These are phyloP conservation scores for Malurus alboscapulatus DNA, from an alignment of 2,113 vertebrate species.

Conservation along the genomic window DNA sequence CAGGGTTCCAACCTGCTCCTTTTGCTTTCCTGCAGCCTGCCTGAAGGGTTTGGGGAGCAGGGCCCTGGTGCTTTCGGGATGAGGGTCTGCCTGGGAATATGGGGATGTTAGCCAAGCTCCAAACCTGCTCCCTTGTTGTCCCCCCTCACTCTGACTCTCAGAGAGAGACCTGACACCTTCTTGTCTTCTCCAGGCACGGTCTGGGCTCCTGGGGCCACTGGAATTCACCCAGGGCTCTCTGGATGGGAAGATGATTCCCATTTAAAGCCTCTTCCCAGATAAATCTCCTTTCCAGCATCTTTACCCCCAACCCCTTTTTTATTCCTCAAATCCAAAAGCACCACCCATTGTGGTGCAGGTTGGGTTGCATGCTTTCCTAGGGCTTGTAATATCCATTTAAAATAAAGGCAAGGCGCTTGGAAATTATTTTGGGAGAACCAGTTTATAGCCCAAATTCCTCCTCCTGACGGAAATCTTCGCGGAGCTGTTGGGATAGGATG, in stretches of 20 bases:
- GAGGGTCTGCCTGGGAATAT: neutral
- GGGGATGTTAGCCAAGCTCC: neutral
- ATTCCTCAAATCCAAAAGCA: neutral
- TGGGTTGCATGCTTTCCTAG: neutral
- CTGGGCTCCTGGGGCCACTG: neutral
- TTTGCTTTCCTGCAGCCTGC: neutral
- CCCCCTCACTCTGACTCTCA: neutral
- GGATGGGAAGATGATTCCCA: neutral
- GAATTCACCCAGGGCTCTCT: neutral
- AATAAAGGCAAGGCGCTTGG: neutral
- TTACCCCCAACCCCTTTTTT: no score
- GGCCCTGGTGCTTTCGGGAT: neutral
- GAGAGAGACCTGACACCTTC: neutral
- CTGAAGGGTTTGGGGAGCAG: neutral
- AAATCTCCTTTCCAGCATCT: neutral
- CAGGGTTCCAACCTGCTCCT: constrained; percentile 29
- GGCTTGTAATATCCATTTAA: neutral
- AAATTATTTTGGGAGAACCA: neutral
- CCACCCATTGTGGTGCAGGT: no score
- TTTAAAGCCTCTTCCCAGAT: neutral
- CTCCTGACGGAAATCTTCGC: neutral
- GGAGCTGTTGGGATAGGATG: neutral
- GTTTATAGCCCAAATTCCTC: neutral
- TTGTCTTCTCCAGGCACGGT: neutral
- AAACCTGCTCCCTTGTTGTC: neutral